A percentile compares a stretch with the other conserved stretches of the same genome.
Conservation (phyloP, 2,113 vertebrate species). For the Vanacampus margaritifer region DNA sequence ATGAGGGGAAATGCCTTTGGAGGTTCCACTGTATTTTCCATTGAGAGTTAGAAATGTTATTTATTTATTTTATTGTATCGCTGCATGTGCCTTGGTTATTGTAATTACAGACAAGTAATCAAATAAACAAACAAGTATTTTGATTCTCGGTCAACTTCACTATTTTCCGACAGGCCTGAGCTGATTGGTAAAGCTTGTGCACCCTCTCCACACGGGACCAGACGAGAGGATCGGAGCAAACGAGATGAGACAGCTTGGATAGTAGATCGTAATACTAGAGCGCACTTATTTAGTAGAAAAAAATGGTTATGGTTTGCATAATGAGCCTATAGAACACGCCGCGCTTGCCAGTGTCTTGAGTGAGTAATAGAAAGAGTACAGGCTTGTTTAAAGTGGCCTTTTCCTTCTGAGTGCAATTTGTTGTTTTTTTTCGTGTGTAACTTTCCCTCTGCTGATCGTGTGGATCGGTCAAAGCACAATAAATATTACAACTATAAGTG, state of each 20-base stretch:
- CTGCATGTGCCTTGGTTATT: background rate
- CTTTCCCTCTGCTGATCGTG: slow-evolving; percentile 74
- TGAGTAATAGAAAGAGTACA: slow-evolving; percentile 66
- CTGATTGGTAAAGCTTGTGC: slow-evolving; percentile 80
- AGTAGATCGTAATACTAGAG: slow-evolving; percentile 53
- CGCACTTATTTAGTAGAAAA: slow-evolving; percentile 56
- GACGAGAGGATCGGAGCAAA: slow-evolving; percentile 58
- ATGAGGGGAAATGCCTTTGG: background rate
- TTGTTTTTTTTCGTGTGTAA: slow-evolving; percentile 12
- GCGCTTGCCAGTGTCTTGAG: slow-evolving; percentile 67
- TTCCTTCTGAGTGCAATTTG: slow-evolving; percentile 74
- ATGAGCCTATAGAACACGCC: slow-evolving; percentile 60
- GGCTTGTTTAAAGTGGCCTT: slow-evolving; percentile 64
- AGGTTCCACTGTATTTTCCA: background rate
- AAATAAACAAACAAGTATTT: slow-evolving; percentile 56
- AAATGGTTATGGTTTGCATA: slow-evolving; percentile 69
- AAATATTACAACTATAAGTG: slow-evolving; percentile 73
- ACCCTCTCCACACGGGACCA: slow-evolving; percentile 67
- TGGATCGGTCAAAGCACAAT: slow-evolving; percentile 79
- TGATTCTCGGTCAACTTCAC: slow-evolving; percentile 62
- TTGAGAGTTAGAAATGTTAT: background rate
- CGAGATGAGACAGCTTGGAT: slow-evolving; percentile 25
- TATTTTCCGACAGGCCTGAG: slow-evolving; percentile 72
- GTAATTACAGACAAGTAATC: slow-evolving; percentile 50
- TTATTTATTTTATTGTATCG: too few relatives aligned